Percentiles rank a stretch among this genome's conserved stretches.
phyloP scores from a whole-genome alignment of 2,113 vertebrate species.

The Lampris incognitus region DNA sequence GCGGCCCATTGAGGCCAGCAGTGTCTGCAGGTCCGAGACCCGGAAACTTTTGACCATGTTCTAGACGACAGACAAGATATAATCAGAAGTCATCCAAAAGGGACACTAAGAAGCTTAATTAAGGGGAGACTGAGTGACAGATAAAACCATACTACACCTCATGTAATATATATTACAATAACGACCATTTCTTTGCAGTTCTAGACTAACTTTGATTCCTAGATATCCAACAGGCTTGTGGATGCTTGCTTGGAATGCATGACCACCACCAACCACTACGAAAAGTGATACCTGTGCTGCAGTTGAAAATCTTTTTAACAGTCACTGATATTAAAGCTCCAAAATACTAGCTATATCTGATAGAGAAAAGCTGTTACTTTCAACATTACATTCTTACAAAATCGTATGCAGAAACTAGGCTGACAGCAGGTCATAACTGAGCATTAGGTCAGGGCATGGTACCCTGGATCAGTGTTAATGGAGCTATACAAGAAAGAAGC shows the following conservation, averaged over 20 bases:
- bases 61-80: slow-evolving; percentile 71
- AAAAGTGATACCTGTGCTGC: background rate
- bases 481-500: too few species aligned
- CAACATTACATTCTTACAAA: too few species aligned
- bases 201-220: background rate
- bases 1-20: slow-evolving; percentile 97
- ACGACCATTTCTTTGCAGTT: background rate
- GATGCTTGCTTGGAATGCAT: background rate
- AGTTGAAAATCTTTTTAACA: background rate
- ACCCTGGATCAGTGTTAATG: too few species aligned
- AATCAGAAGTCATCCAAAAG: slow-evolving; percentile 7
- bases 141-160: background rate
- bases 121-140: background rate
- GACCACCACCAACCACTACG: background rate
- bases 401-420: too few species aligned
- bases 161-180: background rate
- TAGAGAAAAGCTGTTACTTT: too few species aligned
- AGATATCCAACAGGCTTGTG: background rate
- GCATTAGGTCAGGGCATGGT: background rate
- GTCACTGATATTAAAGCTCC: too few species aligned
- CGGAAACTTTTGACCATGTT: slow-evolving; percentile 99
- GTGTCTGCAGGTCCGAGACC: slow-evolving; percentile 98
- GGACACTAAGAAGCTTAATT: background rate
- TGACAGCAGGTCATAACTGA: background rate
- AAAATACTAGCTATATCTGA: too few species aligned